Conservation (phyloP, 23 tunicate genomes). For the Styela plicata region DNA sequence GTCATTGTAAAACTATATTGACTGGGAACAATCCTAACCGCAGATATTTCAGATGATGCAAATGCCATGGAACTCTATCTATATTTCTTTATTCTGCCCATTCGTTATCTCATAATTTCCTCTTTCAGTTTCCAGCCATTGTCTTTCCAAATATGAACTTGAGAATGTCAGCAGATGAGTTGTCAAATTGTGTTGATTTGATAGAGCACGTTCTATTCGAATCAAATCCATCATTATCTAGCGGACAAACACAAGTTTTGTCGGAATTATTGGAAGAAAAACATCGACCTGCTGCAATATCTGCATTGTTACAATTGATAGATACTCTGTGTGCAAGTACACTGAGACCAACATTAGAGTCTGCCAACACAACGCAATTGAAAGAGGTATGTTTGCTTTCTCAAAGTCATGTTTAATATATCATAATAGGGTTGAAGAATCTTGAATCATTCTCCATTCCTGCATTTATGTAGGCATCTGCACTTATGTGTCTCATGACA, state of each 20-base stretch:
- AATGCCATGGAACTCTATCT: no score
- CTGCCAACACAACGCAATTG: not conserved
- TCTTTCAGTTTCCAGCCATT: slow-evolving; percentile 20
- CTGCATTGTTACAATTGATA: slow-evolving; percentile 7
- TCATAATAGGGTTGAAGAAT: no score
- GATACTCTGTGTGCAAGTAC: not conserved
- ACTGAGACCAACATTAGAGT: not conserved
- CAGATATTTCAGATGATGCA: no score
- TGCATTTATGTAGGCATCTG: no score
- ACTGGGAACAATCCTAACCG: no score
- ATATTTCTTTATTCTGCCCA: no score
- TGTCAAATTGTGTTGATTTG: not conserved
- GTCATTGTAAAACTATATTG: no score
- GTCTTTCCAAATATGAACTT: slow-evolving; percentile 22
- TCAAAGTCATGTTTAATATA: no score
- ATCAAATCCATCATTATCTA: not conserved
- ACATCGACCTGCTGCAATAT: slow-evolving; percentile 15
- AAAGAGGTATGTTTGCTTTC: slow-evolving; percentile 18
- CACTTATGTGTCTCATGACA: no score
- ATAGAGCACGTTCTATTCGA: slow-evolving; percentile 12
- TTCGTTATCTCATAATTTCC: not conserved
- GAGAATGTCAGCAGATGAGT: slow-evolving; percentile 16
- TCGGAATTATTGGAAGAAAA: slow-evolving; percentile 9
- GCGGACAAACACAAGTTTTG: not conserved
- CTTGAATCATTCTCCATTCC: no score